phyloP scores from a whole-genome alignment of 2,797 vertebrate genomes.

The Apodemus agrarius region DNA sequence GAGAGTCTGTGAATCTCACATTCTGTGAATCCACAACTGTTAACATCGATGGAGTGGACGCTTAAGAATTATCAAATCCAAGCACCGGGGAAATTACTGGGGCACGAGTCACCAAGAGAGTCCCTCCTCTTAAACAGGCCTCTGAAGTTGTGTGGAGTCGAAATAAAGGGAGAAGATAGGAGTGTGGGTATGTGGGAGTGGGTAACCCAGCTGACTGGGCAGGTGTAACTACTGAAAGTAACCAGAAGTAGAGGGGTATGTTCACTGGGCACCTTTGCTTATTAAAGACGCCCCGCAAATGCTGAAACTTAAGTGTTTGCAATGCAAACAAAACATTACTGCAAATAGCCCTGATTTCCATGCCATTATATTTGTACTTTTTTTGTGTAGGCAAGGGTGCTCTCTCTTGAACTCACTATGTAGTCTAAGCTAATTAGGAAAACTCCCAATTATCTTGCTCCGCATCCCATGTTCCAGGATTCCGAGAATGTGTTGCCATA shows the following conservation, averaged over 20 bases:
- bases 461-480: not conserved
- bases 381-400: not conserved
- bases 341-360: constrained; percentile 17
- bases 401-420: not conserved
- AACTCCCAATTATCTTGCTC: not conserved
- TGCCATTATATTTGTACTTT: not conserved
- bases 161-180: not conserved
- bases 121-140: not conserved
- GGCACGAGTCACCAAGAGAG: not conserved
- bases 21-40: not conserved
- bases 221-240: not conserved
- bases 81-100: not conserved
- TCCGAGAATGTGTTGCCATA: not conserved
- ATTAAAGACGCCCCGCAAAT: not conserved
- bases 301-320: not conserved
- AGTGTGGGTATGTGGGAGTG: not conserved
- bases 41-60: not conserved
- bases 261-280: not conserved
- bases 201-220: not conserved
- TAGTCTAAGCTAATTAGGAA: not conserved
- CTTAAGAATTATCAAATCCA: constrained; percentile 1
- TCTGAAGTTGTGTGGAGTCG: not conserved
- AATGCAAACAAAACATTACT: not conserved
- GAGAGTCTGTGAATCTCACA: not conserved
- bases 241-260: not conserved